Evolutionary conservation across 2,797 vertebrate species (phyloP).

Genomic region (Clarias laeviceps): DNA sequence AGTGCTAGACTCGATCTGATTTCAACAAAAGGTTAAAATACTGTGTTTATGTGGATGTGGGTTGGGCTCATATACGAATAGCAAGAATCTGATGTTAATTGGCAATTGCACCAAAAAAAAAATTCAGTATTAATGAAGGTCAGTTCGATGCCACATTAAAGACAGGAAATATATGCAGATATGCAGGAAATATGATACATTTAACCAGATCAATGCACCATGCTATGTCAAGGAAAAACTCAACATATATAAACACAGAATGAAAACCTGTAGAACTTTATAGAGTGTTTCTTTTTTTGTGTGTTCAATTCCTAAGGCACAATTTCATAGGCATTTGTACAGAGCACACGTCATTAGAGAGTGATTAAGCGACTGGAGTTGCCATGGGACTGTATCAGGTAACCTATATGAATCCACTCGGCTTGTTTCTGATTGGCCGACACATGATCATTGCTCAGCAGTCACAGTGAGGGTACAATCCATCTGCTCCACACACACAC

Average conservation of each 20-base stretch:
- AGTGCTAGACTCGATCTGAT: background rate
- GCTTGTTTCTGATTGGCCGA: constrained; percentile 36
- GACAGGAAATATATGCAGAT: too few species aligned
- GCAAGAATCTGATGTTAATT: background rate
- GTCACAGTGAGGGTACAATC: constrained; percentile 42
- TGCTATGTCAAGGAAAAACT: background rate
- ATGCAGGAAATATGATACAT: too few species aligned
- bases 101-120: background rate
- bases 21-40: background rate
- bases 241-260: background rate
- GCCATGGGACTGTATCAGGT: constrained; percentile 29
- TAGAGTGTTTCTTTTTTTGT: background rate
- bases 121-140: background rate
- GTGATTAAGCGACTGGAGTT: constrained; percentile 25
- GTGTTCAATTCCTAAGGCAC: background rate
- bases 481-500: background rate
- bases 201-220: background rate
- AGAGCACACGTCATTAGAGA: constrained; percentile 18
- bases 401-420: constrained; percentile 30
- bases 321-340: constrained; percentile 11
- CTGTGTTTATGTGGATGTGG: background rate
- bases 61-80: background rate
- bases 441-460: constrained; percentile 32
- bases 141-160: background rate
- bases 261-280: background rate